Conservation (phyloP, 2,113 vertebrate species). For the Hylia prasina region DNA sequence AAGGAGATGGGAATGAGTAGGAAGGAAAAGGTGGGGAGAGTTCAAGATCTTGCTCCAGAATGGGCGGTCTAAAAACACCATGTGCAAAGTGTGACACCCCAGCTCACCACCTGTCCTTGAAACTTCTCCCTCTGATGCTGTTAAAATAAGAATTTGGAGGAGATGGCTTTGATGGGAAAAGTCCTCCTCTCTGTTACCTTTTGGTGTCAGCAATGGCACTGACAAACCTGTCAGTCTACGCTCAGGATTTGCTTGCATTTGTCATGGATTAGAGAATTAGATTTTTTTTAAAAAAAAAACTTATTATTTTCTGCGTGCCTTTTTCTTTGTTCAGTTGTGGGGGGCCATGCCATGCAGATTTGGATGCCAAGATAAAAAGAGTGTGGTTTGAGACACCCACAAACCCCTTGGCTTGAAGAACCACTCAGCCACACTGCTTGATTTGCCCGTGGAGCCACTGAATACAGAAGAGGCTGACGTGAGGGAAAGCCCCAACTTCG, state of each 20-base stretch:
- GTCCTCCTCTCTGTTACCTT: neutral
- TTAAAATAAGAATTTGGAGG: neutral
- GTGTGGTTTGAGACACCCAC: neutral
- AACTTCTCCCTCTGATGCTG: neutral
- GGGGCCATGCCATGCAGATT: neutral
- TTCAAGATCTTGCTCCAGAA: neutral
- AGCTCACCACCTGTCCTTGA: neutral
- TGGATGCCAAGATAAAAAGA: neutral
- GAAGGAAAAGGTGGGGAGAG: neutral
- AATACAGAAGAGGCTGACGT: conserved; percentile 4
- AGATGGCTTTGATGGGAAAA: neutral
- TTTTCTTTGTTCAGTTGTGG: neutral
- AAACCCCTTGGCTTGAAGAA: neutral
- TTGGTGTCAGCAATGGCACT: neutral
- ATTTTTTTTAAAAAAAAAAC: neutral
- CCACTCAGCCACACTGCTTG: neutral
- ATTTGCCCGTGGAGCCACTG: neutral
- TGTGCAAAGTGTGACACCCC: neutral
- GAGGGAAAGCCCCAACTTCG: conserved; percentile 8
- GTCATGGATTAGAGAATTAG: neutral
- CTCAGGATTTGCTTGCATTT: conserved; percentile 26
- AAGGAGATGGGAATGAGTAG: neutral
- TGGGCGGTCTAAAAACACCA: neutral
- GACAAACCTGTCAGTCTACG: neutral
- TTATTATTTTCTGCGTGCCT: neutral